Conservation (phyloP, 2,888 invertebrate species). For the Scaptomyza cyrtandrae region DNA sequence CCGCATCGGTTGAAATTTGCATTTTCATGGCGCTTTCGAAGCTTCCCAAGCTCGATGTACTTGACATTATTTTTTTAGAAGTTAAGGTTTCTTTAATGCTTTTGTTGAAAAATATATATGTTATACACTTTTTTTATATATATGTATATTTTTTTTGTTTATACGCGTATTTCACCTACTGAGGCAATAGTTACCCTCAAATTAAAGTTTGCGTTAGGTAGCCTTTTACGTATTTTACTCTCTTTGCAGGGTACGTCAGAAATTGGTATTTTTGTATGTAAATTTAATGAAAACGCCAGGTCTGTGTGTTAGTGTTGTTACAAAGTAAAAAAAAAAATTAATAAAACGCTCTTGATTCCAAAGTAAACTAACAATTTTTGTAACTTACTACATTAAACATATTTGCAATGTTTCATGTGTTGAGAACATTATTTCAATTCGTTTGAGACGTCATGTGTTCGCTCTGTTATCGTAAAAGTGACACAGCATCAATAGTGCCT, state of each 20-base stretch:
- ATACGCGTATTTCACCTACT: constrained; percentile 42
- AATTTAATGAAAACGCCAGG: not conserved
- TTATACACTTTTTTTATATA: constrained; percentile 11
- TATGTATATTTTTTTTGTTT: constrained; percentile 18
- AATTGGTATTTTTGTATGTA: not conserved
- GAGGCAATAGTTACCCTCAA: constrained; percentile 30
- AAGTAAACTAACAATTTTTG: not conserved
- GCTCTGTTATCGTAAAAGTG: not conserved
- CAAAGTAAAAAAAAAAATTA: not conserved
- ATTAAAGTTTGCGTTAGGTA: constrained; percentile 5
- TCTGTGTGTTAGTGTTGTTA: not conserved
- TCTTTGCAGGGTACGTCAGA: constrained; percentile 44
- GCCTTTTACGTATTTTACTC: constrained; percentile 2
- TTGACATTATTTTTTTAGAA: constrained; percentile 53
- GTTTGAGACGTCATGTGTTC: not conserved
- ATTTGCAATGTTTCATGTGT: not conserved
- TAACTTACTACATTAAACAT: not conserved
- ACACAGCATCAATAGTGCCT: too few species aligned
- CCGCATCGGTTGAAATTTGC: constrained; percentile 1
- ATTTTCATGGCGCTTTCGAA: constrained; percentile 16
- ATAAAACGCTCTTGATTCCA: not conserved
- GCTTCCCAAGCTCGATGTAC: constrained; percentile 55
- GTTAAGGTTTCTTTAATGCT: constrained; percentile 3
- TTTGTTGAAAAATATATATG: constrained; percentile 16
- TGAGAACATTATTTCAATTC: not conserved